A percentile compares a stretch with the other conserved stretches of the same genome.
Conservation (phyloP, 2,888 invertebrate species). For the Eupithecia exiguata region DNA sequence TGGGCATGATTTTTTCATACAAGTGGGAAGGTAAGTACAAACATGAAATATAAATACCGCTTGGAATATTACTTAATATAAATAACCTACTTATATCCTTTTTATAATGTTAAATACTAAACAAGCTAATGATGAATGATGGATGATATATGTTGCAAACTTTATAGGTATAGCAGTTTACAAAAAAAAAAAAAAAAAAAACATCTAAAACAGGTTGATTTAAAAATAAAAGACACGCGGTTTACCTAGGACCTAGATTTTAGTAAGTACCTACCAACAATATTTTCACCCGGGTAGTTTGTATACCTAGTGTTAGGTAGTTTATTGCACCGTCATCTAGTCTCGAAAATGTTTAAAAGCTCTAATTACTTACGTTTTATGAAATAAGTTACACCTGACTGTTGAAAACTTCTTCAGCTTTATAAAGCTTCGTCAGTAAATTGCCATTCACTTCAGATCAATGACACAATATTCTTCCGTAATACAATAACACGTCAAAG, state of each 20-base stretch:
- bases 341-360: neutral
- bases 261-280: neutral
- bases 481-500: constrained; percentile 48
- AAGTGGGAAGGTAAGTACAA: neutral
- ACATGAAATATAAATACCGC: neutral
- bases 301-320: too few relatives aligned
- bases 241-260: neutral
- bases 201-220: neutral
- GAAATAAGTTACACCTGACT: constrained; percentile 32
- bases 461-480: constrained; percentile 49
- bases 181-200: neutral
- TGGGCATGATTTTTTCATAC: neutral
- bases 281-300: neutral
- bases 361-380: constrained; percentile 37
- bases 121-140: neutral
- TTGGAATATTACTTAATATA: neutral
- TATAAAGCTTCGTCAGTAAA: constrained; percentile 45
- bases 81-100: neutral
- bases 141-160: neutral
- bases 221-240: neutral
- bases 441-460: constrained; percentile 45
- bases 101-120: neutral
- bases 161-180: neutral
- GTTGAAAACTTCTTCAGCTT: constrained; percentile 40
- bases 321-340: neutral